Percentiles rank a stretch among this genome's conserved stretches.
These are phyloP conservation scores for Thecophora atra DNA, from an alignment of 2,888 invertebrate species.

Conservation along the genomic window DNA sequence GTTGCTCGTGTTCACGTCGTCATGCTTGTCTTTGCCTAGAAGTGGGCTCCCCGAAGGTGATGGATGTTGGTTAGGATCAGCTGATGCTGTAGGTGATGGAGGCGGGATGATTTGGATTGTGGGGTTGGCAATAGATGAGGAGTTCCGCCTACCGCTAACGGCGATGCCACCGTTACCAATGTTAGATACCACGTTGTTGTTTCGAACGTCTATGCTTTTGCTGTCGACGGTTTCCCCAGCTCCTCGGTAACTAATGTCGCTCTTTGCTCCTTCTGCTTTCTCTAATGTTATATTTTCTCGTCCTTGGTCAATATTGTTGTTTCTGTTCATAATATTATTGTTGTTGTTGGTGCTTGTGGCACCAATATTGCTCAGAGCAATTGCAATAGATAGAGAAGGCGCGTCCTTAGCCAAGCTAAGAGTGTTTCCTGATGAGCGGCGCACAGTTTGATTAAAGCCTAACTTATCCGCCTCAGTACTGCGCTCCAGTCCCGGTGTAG, in stretches of 20 bases:
- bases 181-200: not conserved
- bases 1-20: conserved; percentile 73
- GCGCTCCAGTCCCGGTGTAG: conserved; percentile 57
- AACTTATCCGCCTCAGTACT: conserved; percentile 61
- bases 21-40: conserved; percentile 56
- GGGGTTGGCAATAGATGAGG: conserved; percentile 48
- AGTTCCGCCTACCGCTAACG: conserved; percentile 29
- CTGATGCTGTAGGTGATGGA: conserved; percentile 16
- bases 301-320: conserved; percentile 27
- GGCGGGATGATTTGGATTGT: conserved; percentile 62
- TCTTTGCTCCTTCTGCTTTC: not conserved
- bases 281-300: not conserved
- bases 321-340: conserved; percentile 13
- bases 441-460: conserved; percentile 56
- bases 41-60: conserved; percentile 37
- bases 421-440: conserved; percentile 53
- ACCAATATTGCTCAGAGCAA: conserved; percentile 52
- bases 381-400: conserved; percentile 55
- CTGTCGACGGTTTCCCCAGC: not conserved
- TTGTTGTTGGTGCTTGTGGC: conserved; percentile 13
- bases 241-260: not conserved
- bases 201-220: not conserved
- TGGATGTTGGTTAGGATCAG: conserved; percentile 27
- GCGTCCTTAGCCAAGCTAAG: conserved; percentile 56
- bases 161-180: conserved; percentile 28